Evolutionary conservation across 2,797 vertebrate genomes (phyloP).

Genomic region (Psittacula echo): DNA sequence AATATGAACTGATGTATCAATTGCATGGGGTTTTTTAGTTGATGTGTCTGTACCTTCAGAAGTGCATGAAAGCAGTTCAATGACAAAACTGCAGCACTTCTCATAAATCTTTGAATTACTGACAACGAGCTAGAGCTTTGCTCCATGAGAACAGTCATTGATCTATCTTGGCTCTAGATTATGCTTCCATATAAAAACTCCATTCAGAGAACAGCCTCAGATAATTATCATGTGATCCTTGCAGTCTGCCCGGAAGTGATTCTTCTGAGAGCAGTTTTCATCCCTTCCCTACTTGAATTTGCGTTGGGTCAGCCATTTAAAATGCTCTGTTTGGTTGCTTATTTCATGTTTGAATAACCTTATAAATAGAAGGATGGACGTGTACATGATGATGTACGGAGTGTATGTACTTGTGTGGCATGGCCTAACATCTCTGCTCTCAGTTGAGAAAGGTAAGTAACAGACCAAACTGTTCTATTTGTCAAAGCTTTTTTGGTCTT

Average conservation of each 20-base stretch:
- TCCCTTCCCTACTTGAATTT: neutral
- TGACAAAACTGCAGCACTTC: neutral
- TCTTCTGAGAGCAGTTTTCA: neutral
- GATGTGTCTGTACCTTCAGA: neutral
- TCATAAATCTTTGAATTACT: neutral
- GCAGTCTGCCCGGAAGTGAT: neutral
- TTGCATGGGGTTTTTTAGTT: neutral
- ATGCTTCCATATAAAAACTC: neutral
- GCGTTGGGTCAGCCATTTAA: neutral
- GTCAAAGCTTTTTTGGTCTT: neutral
- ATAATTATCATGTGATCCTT: neutral
- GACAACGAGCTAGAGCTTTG: neutral
- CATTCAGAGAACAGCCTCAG: neutral
- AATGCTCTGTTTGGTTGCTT: neutral
- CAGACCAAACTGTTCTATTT: neutral
- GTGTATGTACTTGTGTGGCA: neutral
- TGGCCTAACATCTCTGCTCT: neutral
- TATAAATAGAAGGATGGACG: neutral
- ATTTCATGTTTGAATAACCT: neutral
- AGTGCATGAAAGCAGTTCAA: neutral
- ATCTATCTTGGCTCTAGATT: neutral
- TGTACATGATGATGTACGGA: neutral
- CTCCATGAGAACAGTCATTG: neutral
- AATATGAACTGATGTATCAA: neutral
- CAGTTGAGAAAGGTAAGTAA: neutral